Percentiles rank a stretch among this genome's conserved stretches.
Evolutionary conservation across 2,888 invertebrate genomes (phyloP).

Genomic region (Scelioninae gen. 2): DNA sequence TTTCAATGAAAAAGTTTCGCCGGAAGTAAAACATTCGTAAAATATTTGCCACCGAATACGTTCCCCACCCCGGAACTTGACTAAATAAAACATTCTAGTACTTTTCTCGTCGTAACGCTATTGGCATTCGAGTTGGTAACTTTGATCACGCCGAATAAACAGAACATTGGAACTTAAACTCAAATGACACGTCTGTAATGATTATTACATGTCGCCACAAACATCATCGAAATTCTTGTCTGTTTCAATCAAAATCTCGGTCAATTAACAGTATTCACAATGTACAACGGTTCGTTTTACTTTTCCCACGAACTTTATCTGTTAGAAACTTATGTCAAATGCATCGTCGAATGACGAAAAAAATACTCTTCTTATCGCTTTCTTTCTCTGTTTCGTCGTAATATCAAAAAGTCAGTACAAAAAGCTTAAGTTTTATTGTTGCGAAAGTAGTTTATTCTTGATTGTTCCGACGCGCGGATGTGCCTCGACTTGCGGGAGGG

Average conservation of each 20-base stretch:
- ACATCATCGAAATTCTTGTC: not conserved
- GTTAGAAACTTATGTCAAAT: constrained; percentile 29
- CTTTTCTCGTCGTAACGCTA: constrained; percentile 21
- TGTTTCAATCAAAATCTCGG: not conserved
- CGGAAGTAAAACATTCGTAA: not conserved
- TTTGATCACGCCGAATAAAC: constrained; percentile 37
- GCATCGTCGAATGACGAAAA: constrained; percentile 29
- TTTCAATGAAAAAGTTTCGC: constrained; percentile 14
- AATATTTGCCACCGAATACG: constrained; percentile 1
- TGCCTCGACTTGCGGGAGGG: not conserved
- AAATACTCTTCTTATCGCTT: constrained; percentile 37
- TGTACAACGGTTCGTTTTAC: constrained; percentile 8
- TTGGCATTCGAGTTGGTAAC: constrained; percentile 7
- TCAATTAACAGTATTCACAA: constrained; percentile 4
- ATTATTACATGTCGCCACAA: constrained; percentile 11
- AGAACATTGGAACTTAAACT: constrained; percentile 13
- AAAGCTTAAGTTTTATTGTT: constrained; percentile 33
- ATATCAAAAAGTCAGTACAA: constrained; percentile 49
- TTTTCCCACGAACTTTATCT: not conserved
- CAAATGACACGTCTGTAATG: not conserved
- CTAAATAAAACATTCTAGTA: constrained; percentile 23
- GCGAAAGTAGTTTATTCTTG: not conserved
- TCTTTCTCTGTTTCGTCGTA: not conserved
- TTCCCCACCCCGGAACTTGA: not conserved
- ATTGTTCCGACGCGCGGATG: constrained; percentile 12